Evolutionary conservation across 2,888 invertebrate species (phyloP).

Genomic region (Dendrolimus houi): DNA sequence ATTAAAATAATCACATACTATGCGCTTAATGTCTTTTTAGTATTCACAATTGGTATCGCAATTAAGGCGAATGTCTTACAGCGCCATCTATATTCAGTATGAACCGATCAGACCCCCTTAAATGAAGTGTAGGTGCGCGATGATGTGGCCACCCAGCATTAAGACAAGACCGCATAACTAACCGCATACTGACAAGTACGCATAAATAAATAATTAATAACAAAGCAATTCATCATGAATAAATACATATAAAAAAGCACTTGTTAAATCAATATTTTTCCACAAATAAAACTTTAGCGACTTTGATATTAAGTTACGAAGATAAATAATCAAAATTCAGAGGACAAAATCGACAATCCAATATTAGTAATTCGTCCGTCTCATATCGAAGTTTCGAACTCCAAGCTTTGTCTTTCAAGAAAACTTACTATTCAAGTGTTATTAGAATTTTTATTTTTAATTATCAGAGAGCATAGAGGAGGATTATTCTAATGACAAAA

Average conservation of each 20-base stretch:
- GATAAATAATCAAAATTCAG: constrained; percentile 6
- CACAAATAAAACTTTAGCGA: constrained; percentile 1
- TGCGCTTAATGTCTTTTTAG: too few relatives aligned
- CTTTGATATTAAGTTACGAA: background rate
- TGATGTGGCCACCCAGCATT: constrained; percentile 13
- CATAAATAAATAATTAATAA: constrained; percentile 1
- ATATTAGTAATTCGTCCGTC: constrained; percentile 29
- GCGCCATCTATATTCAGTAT: too few relatives aligned
- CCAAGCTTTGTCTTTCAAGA: constrained; percentile 20
- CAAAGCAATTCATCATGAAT: constrained; percentile 4
- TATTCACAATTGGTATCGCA: too few relatives aligned
- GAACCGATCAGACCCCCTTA: too few relatives aligned
- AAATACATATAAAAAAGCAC: background rate
- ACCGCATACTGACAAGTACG: background rate
- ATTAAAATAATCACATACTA: too few relatives aligned
- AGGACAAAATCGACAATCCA: constrained; percentile 11
- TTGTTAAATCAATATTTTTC: background rate
- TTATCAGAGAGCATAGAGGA: too few relatives aligned
- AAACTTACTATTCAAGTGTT: constrained; percentile 20
- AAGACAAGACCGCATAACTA: constrained; percentile 5
- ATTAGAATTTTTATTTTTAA: too few relatives aligned
- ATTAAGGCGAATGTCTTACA: too few relatives aligned
- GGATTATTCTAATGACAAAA: too few relatives aligned
- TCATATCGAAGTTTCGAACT: constrained; percentile 28
- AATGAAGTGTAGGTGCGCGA: constrained; percentile 24